A percentile compares a stretch with the other conserved stretches of the same genome.
These are phyloP conservation scores for Pinctada fucata DNA, from an alignment of 2,888 invertebrate species.

Conservation along the genomic window DNA sequence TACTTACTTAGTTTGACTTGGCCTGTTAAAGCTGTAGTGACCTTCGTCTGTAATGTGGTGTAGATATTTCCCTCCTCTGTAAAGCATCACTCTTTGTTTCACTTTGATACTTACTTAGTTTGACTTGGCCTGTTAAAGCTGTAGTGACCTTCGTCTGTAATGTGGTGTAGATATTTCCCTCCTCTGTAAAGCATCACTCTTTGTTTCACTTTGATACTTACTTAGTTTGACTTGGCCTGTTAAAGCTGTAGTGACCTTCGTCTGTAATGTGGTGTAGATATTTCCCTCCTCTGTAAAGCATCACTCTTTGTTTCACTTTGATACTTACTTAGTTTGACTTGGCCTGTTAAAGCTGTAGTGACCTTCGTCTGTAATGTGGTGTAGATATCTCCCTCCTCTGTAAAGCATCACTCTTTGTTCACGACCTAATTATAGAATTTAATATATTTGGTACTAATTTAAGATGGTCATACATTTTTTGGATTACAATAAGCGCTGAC, in stretches of 20 bases:
- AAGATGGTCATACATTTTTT: too few species aligned
- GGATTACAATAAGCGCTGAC: too few species aligned
- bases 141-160: constrained; percentile 7
- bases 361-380: constrained; percentile 7
- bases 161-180: not conserved
- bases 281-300: constrained; percentile 5
- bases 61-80: not conserved
- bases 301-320: not conserved
- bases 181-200: too few species aligned
- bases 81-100: constrained; percentile 9
- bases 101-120: constrained; percentile 11
- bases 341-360: constrained; percentile 9
- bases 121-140: not conserved
- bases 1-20: constrained; percentile 7
- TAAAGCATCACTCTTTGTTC: constrained; percentile 7
- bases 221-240: constrained; percentile 1
- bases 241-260: constrained; percentile 6
- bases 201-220: constrained; percentile 11
- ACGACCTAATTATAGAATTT: not conserved
- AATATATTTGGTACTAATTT: too few species aligned
- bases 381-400: not conserved
- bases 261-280: constrained; percentile 5
- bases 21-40: constrained; percentile 2
- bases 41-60: constrained; percentile 10
- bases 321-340: constrained; percentile 6